phyloP scores from a whole-genome alignment of 2,113 vertebrate species.

The Channa maculata region DNA sequence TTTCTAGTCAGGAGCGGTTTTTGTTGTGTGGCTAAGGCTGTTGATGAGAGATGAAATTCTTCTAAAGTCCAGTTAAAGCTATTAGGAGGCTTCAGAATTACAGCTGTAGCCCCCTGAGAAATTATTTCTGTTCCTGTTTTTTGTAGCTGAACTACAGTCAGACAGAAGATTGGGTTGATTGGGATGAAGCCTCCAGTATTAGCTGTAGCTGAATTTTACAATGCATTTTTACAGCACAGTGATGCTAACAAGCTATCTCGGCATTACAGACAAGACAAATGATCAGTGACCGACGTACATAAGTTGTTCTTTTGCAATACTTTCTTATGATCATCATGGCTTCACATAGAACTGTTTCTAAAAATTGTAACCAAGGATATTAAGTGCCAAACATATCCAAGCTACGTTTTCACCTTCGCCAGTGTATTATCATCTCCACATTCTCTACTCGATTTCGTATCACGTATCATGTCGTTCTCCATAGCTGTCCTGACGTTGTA shows the following conservation, averaged over 20 bases:
- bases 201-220: too few species aligned
- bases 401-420: not conserved
- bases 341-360: not conserved
- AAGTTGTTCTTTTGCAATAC: not conserved
- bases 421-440: constrained; percentile 9
- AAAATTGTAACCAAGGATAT: not conserved
- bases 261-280: not conserved
- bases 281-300: not conserved
- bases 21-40: not conserved
- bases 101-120: too few species aligned
- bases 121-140: too few species aligned
- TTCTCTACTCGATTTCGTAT: not conserved
- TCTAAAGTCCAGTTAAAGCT: not conserved
- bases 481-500: constrained; percentile 37
- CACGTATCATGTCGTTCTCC: not conserved
- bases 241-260: not conserved
- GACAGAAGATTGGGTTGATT: too few species aligned
- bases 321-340: too few species aligned
- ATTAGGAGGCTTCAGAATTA: not conserved
- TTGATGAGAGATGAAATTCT: not conserved
- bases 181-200: too few species aligned
- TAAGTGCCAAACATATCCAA: not conserved
- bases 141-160: too few species aligned
- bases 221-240: not conserved
- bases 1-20: not conserved